These are phyloP conservation scores for Neuroterus valhalla DNA, from an alignment of 1,140 invertebrate species.

Conservation along the genomic window DNA sequence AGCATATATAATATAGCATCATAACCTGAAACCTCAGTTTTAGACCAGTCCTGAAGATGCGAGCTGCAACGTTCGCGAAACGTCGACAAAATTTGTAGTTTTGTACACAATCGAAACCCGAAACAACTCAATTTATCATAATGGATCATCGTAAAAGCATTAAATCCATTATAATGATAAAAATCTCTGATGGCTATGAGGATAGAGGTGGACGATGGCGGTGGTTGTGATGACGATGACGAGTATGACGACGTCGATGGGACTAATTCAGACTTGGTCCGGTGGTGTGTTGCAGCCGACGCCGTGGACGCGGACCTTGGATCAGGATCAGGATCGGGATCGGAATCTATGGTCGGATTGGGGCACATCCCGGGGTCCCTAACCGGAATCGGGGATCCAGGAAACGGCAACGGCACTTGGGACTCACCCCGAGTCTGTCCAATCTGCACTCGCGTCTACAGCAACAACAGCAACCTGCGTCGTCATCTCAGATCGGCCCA, in stretches of 20 bases:
- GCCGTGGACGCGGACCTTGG: conserved; percentile 20
- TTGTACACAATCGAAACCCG: too few species aligned
- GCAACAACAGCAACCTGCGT: conserved; percentile 73
- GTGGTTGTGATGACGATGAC: conserved; percentile 46
- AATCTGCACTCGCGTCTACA: conserved; percentile 70
- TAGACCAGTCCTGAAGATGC: too few species aligned
- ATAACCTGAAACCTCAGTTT: too few species aligned
- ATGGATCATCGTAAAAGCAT: not conserved
- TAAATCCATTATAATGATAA: too few species aligned
- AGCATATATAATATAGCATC: too few species aligned
- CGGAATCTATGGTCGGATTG: conserved; percentile 31
- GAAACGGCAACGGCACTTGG: conserved; percentile 56
- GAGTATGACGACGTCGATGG: conserved; percentile 43
- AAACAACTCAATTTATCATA: too few species aligned
- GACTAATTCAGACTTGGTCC: conserved; percentile 62
- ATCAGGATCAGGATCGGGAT: conserved; percentile 25
- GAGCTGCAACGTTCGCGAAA: too few species aligned
- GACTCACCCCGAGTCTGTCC: conserved; percentile 68
- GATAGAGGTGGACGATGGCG: conserved; percentile 43
- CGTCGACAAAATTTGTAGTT: too few species aligned
- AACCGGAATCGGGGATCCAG: conserved; percentile 47
- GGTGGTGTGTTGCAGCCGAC: conserved; percentile 65
- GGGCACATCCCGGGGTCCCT: conserved; percentile 35
- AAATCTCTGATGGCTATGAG: conserved; percentile 24
- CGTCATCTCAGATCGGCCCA: conserved; percentile 71